A percentile compares a stretch with the other conserved stretches of the same genome.
Evolutionary conservation across 2,888 invertebrate genomes (phyloP).

Genomic region (Hypomecis atomaria): DNA sequence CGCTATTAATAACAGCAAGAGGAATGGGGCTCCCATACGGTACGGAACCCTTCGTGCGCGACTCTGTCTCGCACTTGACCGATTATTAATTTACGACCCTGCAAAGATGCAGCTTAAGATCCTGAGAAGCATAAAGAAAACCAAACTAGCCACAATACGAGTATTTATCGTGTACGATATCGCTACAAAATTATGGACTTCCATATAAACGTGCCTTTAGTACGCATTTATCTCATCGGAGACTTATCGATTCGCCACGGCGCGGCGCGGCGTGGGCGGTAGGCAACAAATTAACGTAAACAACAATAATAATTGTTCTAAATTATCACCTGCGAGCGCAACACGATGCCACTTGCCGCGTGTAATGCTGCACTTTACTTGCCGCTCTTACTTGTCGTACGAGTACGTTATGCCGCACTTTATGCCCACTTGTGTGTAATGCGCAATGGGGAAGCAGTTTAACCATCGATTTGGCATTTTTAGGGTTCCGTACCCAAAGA

Average conservation of each 20-base stretch:
- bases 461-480: too few relatives aligned
- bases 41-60: too few relatives aligned
- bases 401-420: too few relatives aligned
- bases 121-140: too few relatives aligned
- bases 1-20: too few relatives aligned
- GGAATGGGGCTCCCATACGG: too few relatives aligned
- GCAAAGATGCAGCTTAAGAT: too few relatives aligned
- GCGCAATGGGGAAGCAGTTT: too few relatives aligned
- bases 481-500: too few relatives aligned
- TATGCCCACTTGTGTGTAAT: too few relatives aligned
- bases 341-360: not conserved
- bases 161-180: not conserved
- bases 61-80: too few relatives aligned
- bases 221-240: conserved; percentile 43
- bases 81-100: too few relatives aligned
- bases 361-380: conserved; percentile 20
- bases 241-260: conserved; percentile 46
- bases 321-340: conserved; percentile 52
- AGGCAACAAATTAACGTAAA: conserved; percentile 52
- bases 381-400: conserved; percentile 7
- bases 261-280: conserved; percentile 38
- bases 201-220: conserved; percentile 20
- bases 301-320: conserved; percentile 61
- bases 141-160: not conserved
- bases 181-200: not conserved